Conservation (phyloP, 1,140 invertebrate species). For the Panulirus ornatus region DNA sequence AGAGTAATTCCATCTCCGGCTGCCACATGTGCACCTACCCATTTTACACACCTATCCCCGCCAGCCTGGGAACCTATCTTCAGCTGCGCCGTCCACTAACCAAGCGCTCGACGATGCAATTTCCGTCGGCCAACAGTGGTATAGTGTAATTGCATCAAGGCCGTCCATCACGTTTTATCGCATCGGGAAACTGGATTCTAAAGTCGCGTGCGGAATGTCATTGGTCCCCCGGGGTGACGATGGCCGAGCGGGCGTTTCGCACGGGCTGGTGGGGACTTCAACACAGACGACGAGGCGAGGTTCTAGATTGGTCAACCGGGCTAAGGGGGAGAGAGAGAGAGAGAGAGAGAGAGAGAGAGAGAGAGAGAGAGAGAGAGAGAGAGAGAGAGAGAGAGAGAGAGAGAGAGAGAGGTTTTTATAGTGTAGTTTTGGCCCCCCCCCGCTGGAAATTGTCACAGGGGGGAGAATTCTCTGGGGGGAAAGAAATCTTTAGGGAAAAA, state of each 20-base stretch:
- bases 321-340: background rate
- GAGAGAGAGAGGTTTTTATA: background rate
- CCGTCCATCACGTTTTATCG: conserved; percentile 9
- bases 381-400: conserved; percentile 34
- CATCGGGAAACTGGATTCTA: background rate
- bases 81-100: background rate
- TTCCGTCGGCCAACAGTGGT: background rate
- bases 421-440: too few species aligned
- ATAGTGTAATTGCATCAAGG: background rate
- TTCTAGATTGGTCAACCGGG: background rate
- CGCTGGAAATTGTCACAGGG: too few species aligned
- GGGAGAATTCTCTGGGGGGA: too few species aligned
- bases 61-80: too few species aligned
- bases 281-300: too few species aligned
- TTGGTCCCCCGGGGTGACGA: background rate
- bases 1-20: too few species aligned
- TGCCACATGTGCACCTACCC: too few species aligned
- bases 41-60: too few species aligned
- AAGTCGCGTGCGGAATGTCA: background rate
- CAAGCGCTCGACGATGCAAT: background rate
- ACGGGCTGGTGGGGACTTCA: background rate
- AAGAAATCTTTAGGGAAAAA: background rate
- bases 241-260: background rate
- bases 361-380: background rate
- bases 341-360: background rate